These are phyloP conservation scores for Cydia splendana DNA, from an alignment of 1,140 invertebrate genomes.

Conservation along the genomic window DNA sequence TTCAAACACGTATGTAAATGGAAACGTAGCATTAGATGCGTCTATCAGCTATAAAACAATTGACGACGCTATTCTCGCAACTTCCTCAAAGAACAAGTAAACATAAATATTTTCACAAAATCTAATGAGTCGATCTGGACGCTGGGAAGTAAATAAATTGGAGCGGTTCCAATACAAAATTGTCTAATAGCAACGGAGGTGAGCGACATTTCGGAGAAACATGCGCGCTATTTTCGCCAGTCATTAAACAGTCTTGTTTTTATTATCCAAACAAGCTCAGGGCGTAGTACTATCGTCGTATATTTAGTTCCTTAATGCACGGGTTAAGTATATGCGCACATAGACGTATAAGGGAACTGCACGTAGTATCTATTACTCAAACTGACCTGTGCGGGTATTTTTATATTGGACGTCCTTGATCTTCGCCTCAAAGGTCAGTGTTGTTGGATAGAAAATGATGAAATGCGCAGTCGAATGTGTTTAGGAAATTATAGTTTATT, in stretches of 20 bases:
- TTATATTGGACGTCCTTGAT: background rate
- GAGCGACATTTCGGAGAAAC: conserved; percentile 65
- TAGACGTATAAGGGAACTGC: background rate
- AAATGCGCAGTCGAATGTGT: background rate
- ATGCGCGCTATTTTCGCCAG: conserved; percentile 60
- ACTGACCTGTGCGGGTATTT: background rate
- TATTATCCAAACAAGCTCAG: conserved; percentile 24
- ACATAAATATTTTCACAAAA: conserved; percentile 49
- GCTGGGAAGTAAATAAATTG: conserved; percentile 65
- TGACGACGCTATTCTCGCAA: conserved; percentile 20
- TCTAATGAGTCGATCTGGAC: conserved; percentile 40
- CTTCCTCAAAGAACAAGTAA: conserved; percentile 34
- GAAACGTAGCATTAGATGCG: background rate
- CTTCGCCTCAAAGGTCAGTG: background rate
- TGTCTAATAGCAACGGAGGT: conserved; percentile 58
- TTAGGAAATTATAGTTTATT: background rate
- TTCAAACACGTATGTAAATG: background rate
- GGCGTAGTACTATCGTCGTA: conserved; percentile 13
- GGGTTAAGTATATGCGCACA: background rate
- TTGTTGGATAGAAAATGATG: conserved; percentile 1
- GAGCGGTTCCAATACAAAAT: conserved; percentile 65
- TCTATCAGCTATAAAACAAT: conserved; percentile 2
- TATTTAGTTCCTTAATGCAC: conserved; percentile 5
- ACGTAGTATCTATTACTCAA: conserved; percentile 2
- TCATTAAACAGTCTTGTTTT: conserved; percentile 50